phyloP scores from a whole-genome alignment of 2,888 invertebrate genomes.

The Allolobophora icterica region DNA sequence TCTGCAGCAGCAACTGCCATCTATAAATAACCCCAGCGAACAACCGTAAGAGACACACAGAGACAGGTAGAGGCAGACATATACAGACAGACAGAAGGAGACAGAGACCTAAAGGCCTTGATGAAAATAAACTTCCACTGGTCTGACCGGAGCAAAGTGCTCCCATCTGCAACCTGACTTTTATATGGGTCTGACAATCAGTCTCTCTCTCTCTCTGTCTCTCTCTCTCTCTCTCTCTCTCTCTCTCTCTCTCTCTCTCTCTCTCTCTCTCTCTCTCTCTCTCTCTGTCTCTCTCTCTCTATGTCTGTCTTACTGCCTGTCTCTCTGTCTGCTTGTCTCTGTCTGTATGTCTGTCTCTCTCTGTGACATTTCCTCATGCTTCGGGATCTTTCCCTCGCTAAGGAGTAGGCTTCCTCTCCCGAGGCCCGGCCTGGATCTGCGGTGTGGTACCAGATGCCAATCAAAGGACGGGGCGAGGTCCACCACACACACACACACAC shows the following conservation, averaged over 20 bases:
- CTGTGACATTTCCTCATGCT: too few species aligned
- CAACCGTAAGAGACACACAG: not conserved
- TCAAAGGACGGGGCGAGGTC: not conserved
- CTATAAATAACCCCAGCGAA: not conserved
- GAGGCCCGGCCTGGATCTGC: too few species aligned
- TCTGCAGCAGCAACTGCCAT: not conserved
- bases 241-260: not conserved
- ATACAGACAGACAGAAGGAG: not conserved
- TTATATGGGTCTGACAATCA: too few species aligned
- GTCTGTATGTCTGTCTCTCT: not conserved
- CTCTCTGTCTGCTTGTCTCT: not conserved
- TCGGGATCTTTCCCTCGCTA: not conserved
- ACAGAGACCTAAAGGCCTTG: too few species aligned
- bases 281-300: not conserved
- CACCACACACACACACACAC: not conserved
- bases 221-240: not conserved
- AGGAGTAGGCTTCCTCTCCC: not conserved
- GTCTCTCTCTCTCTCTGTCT: not conserved
- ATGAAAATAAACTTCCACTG: not conserved
- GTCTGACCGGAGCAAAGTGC: not conserved
- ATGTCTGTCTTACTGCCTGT: not conserved
- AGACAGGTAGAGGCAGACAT: not conserved
- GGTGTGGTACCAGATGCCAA: too few species aligned
- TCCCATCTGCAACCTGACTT: not conserved
- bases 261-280: not conserved